A percentile compares a stretch with the other conserved stretches of the same genome.
These are phyloP conservation scores for Hucho hucho DNA, from an alignment of 2,113 vertebrate genomes.

Conservation along the genomic window DNA sequence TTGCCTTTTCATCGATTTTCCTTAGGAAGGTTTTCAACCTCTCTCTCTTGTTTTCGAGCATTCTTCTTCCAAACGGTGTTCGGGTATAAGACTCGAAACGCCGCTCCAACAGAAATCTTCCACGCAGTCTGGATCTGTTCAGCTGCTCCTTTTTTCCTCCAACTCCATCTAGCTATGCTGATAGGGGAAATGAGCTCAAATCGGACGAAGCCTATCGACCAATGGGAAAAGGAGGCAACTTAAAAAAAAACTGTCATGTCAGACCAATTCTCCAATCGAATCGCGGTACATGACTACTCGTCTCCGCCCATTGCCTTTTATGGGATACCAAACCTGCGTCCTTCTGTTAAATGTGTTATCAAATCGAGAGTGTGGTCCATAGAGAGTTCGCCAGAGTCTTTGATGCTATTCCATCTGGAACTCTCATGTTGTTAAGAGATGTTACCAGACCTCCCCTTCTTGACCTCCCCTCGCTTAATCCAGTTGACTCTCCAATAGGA, in stretches of 20 bases:
- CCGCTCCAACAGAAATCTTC: slow-evolving; percentile 43
- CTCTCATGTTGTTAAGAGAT: not conserved
- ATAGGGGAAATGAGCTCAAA: slow-evolving; percentile 73
- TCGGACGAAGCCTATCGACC: slow-evolving; percentile 73
- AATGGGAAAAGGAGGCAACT: slow-evolving; percentile 51
- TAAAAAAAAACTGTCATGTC: slow-evolving; percentile 65
- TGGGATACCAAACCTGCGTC: slow-evolving; percentile 29
- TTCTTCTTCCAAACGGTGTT: slow-evolving; percentile 62
- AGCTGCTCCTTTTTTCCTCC: slow-evolving; percentile 23
- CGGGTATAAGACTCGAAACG: slow-evolving; percentile 28
- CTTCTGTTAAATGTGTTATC: not conserved
- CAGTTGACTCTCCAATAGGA: no score
- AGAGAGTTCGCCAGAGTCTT: no score
- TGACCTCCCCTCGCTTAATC: no score
- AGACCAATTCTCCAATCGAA: slow-evolving; percentile 62
- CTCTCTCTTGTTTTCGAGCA: slow-evolving; percentile 80
- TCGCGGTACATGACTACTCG: not conserved
- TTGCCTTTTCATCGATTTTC: slow-evolving; percentile 79
- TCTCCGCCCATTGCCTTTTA: slow-evolving; percentile 65
- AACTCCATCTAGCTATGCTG: slow-evolving; percentile 51
- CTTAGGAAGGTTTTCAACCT: slow-evolving; percentile 76
- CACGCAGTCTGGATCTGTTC: slow-evolving; percentile 46
- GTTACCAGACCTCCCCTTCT: not conserved
- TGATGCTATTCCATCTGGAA: not conserved
- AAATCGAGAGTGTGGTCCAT: not conserved